Evolutionary conservation across 2,797 vertebrate species (phyloP), one percentile per base, ranked within the genome.

Genomic region (Trachops cirrhosus): DNA sequence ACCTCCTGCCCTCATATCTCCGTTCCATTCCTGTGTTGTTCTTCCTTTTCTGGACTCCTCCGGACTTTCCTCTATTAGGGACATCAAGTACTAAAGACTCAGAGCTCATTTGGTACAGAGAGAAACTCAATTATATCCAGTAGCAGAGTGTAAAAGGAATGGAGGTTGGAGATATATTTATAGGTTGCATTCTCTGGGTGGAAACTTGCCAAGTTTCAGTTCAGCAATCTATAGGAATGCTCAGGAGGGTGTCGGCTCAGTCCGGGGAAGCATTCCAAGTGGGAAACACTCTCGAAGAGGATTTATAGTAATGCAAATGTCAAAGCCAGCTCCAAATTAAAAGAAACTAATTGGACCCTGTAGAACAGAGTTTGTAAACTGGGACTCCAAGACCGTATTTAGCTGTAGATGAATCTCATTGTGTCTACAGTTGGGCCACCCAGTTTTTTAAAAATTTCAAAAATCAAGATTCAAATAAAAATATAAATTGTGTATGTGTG

Each of bases 91-190:
- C 87, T 96, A 78, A 95, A 93, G 80, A 95, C 95, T 90, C 59
- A 10, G 68, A 96, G 94, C 94, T 97, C 96, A 86, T 97, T 96
- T 96, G 86, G 52, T 96, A 39, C 50, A 62, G 87, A 87, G 80
- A 93, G 89, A 96, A 97, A 95, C 96, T 96, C 93, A 96, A 95
- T 97, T 96, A 96, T 93, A 91, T 91, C 92, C 97, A 94, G 86
- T 84, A 93, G 83, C 89, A 96, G 95, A 95, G 97, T 96, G 96
- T 95, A 85, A 95, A 96, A 95, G 96, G 52, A 89, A 95, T 62
- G 86, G 91, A 87, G 67, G 91, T 82, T 97, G 62, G 92, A 96
- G 91, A 93, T 96, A 52, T 92, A 96, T 97, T 97, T 94, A 89
- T 95, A 93, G 82, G 95, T 95, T 97, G 91, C 54, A 97, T 95